These are phyloP conservation scores for Agonopterix subpropinquella DNA, from an alignment of 2,888 invertebrate genomes.

Conservation along the genomic window DNA sequence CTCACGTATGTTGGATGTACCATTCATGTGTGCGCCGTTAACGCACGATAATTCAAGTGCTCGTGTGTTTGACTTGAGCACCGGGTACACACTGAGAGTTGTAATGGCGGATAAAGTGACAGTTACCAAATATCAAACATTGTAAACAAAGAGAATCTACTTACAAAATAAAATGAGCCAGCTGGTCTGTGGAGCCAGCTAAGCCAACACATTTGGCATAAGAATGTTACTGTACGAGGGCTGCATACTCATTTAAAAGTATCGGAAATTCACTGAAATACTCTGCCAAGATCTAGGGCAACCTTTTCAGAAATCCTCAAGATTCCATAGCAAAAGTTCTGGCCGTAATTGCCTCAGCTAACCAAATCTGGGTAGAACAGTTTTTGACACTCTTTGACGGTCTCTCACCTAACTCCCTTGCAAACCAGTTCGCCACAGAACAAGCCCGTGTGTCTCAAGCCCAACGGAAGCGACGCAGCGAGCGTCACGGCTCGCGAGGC, in stretches of 20 bases:
- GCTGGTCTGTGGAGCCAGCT: no score
- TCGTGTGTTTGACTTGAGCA: slow-evolving; percentile 50
- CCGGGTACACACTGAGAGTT: slow-evolving; percentile 14
- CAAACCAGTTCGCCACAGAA: background rate
- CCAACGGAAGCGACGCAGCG: slow-evolving; percentile 45
- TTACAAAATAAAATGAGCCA: no score
- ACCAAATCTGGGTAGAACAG: background rate
- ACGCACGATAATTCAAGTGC: slow-evolving; percentile 61
- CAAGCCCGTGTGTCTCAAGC: slow-evolving; percentile 21
- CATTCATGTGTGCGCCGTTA: slow-evolving; percentile 68
- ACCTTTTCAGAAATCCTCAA: no score
- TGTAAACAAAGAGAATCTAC: background rate
- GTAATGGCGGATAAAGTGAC: background rate
- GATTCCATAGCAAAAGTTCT: no score
- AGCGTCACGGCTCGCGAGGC: slow-evolving; percentile 61
- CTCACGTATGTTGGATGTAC: slow-evolving; percentile 51
- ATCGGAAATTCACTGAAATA: no score
- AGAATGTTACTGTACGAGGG: no score
- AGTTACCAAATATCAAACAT: background rate
- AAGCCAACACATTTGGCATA: no score
- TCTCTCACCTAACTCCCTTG: background rate
- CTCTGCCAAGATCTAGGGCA: no score
- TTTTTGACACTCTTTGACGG: slow-evolving; percentile 8
- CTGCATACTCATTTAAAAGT: no score
- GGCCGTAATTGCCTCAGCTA: no score